phyloP scores from a whole-genome alignment of 2,888 invertebrate genomes.

The Blomia tropicalis region DNA sequence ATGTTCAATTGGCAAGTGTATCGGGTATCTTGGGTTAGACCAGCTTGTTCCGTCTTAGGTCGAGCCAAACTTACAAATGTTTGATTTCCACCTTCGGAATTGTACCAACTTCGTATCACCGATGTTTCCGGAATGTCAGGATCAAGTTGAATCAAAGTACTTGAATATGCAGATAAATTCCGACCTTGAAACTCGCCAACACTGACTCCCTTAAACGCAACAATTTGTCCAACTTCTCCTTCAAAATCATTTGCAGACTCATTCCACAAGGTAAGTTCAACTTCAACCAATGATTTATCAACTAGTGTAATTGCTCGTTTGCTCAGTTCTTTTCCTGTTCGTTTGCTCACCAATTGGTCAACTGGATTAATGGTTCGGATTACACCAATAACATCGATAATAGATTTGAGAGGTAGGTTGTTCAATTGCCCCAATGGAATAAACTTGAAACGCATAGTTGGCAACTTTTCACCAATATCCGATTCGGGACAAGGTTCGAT shows the following conservation, averaged over 20 bases:
- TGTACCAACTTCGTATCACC: neutral
- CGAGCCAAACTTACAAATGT: no score
- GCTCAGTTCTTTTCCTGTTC: constrained; percentile 61
- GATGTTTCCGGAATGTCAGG: neutral
- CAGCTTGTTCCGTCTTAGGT: no score
- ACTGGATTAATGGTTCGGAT: constrained; percentile 57
- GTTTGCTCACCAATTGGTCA: constrained; percentile 51
- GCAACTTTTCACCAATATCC: constrained; percentile 35
- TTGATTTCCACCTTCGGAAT: neutral
- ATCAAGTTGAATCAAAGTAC: neutral
- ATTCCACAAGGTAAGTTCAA: constrained; percentile 78
- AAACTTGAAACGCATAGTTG: constrained; percentile 37
- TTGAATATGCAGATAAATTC: neutral
- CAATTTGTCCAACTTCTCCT: constrained; percentile 54
- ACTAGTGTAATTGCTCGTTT: constrained; percentile 76
- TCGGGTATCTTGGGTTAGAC: no score
- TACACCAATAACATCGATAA: constrained; percentile 71
- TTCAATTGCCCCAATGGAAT: constrained; percentile 35
- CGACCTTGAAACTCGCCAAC: constrained; percentile 68
- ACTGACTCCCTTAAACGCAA: constrained; percentile 67
- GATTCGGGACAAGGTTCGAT: constrained; percentile 40
- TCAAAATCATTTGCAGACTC: constrained; percentile 66
- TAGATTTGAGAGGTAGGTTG: constrained; percentile 26
- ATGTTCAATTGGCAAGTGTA: no score
- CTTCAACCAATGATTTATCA: constrained; percentile 59